A percentile compares a stretch with the other conserved stretches of the same genome.
Evolutionary conservation across 2,113 vertebrate species (phyloP).

Genomic region (Hystrix cristata): DNA sequence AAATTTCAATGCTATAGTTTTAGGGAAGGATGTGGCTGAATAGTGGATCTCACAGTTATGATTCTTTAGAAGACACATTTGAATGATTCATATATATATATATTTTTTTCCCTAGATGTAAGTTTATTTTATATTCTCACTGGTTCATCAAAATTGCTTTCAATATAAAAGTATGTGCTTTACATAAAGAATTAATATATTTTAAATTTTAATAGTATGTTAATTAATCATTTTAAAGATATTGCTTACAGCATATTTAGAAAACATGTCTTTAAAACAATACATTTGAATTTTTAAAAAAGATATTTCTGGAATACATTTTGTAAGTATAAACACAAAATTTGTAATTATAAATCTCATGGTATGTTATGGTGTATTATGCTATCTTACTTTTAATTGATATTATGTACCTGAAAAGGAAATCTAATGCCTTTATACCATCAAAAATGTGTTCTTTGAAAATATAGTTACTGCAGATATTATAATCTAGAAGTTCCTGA

Average conservation of each 20-base stretch:
- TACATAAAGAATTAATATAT: not conserved
- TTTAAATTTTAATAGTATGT: not conserved
- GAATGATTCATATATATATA: not conserved
- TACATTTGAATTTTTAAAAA: not conserved
- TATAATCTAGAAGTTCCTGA: not conserved
- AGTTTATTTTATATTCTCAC: not conserved
- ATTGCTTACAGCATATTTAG: not conserved
- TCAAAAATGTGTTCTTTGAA: not conserved
- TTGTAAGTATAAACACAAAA: slow-evolving; percentile 3
- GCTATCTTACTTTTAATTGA: not conserved
- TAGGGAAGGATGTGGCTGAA: slow-evolving; percentile 2
- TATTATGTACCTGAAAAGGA: not conserved
- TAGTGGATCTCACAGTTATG: not conserved
- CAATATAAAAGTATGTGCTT: not conserved
- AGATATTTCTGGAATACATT: not conserved
- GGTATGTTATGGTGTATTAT: not conserved
- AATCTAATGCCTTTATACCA: not conserved
- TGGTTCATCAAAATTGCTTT: not conserved
- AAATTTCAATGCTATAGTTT: slow-evolving; percentile 40
- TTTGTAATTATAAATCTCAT: not conserved
- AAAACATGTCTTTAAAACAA: not conserved
- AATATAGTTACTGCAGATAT: not conserved
- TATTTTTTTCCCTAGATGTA: not conserved
- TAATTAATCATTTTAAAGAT: not conserved
- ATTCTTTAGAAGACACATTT: not conserved